Conservation (phyloP, 1,140 invertebrate genomes). For the Sogatella furcifera region DNA sequence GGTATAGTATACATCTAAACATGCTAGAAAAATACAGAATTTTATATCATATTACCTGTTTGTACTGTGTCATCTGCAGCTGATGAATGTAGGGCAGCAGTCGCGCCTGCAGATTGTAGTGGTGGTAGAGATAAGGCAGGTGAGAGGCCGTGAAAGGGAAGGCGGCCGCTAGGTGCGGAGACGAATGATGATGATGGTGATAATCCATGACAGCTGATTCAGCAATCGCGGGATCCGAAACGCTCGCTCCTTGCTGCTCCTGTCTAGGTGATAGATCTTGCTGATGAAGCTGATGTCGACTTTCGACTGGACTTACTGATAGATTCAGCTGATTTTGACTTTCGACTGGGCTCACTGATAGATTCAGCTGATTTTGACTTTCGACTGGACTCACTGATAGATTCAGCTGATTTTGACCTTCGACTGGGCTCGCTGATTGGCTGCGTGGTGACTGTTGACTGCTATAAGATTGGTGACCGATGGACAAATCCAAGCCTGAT, state of each 20-base stretch:
- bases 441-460: no score
- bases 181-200: neutral
- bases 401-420: no score
- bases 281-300: no score
- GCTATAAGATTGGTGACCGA: neutral
- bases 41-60: neutral
- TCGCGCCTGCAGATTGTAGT: constrained; percentile 18
- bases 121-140: constrained; percentile 19
- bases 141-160: constrained; percentile 11
- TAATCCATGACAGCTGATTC: neutral
- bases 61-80: constrained; percentile 13
- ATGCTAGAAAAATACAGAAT: no score
- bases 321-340: no score
- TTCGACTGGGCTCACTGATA: no score
- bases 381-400: no score
- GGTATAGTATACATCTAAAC: no score
- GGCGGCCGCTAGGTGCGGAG: constrained; percentile 8
- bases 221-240: neutral
- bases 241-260: neutral
- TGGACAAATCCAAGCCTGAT: neutral
- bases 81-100: constrained; percentile 22
- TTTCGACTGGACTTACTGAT: no score
- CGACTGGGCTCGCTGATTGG: no score
- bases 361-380: no score
- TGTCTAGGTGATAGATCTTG: neutral